Base-by-base conservation (phyloP, 2,888 invertebrate species). In the Tiliacea aurago region DNA sequence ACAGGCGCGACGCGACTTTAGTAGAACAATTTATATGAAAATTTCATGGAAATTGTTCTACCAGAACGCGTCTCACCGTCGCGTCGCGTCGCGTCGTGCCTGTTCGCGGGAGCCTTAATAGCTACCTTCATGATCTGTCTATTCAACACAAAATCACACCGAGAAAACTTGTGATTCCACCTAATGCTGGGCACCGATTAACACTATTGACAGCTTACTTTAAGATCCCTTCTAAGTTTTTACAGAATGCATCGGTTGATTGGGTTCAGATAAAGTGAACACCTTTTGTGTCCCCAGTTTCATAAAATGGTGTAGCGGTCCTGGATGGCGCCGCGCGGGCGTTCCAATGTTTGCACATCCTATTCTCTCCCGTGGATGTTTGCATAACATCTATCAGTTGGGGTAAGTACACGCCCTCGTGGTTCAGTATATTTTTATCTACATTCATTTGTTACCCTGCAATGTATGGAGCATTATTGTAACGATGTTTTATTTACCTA, bases 341-440 rank as follows among this genome's bases (percentile, higher is more conserved):
- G 91, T 87, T 84, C 73, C 83, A 77, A 76, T 92, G 91, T 92
- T 92, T 92, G 89, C 89, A 76, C 86, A 87, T 90, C 85, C 89
- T 90, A 92, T 92, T 92, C 89, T 84, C 83, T 86, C 84, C 87
- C 82, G 83, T 84, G 71, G 78, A 79, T 90, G 87, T 90, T 90
- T 90, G 86, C 77, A 86, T 84, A 87, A 88, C 82, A 85, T 84
- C 84, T 86, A 86, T 86, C 87, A 86, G 20, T 33, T 64, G 49
- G 49, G 33, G 49, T 64, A 64, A 33, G 28, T 47, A 64, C n/a
- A 10, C 49, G 6, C n/a, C 49, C 15, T 49, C 64, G n/a, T n/a
- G 5, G 63, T 63, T 47, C 28, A 63, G 20, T 63, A 49, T 47
- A 47, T 45, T 33, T 63, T 49, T 11, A n/a, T 20, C 4, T 45